Base-by-base conservation (phyloP, 2,113 vertebrate genomes). In the Paracanthobrama guichenoti region DNA sequence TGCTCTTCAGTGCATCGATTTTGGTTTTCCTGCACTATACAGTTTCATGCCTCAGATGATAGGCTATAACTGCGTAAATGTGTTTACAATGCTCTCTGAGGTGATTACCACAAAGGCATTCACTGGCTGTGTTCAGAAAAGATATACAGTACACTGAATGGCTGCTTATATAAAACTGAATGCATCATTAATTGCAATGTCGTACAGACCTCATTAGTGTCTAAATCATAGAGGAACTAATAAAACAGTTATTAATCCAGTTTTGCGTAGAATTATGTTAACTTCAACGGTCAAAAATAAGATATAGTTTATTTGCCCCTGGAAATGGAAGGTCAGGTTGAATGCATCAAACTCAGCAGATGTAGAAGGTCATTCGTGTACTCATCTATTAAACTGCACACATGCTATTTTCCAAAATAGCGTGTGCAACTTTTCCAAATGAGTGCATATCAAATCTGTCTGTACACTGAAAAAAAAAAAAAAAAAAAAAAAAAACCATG, bases 21-120 rank as follows among this genome's bases (percentile, higher is more conserved):
- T 81, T 8, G 53, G 14, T n/a, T 82, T 72, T 69, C 20, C 60
- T 26, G 39, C 60, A 14, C 69, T 72, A 39, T 39, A 66, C 62
- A 50, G 48, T 82, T 82, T 82, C 26, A 53, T 22, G 48, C 24
- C 44, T 22, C 48, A 42, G 24, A 82, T 72, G 80, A 82, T 82
- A n/a, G n/a, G n/a, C n/a, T n/a, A 72, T 59, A 82, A 59, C 46
- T 82, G 67, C 18, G 12, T 46, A 73, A 73, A 57, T 44, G 71
- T 73, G 50, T 57, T 57, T 46, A 26, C 81, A 73, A 24, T 26
- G 8, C 53, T 69, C 14, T 28, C 22, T n/a, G 13, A 26, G 3
- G 22, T n/a, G 67, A 71, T 74, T 24, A 16, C 7, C n/a, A 50
- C n/a, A 0, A 42, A 5, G 71, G 13, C 62, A 66, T 31, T 7